Evolutionary conservation across 1,140 invertebrate species (phyloP).

Genomic region (Pseudomyrmex flavicornis): DNA sequence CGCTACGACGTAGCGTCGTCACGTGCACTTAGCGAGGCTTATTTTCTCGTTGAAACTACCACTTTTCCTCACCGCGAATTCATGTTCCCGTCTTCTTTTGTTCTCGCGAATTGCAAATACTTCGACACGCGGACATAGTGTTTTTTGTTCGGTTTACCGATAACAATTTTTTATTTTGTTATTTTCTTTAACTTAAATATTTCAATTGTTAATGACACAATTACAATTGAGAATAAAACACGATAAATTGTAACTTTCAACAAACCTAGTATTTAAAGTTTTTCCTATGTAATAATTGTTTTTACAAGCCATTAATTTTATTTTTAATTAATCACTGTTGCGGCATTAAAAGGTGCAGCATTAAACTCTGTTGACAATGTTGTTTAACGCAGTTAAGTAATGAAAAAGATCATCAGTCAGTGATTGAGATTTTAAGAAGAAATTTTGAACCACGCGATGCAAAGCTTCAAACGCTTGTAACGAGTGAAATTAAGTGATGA

Average conservation of each 20-base stretch:
- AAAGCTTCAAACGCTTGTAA: conserved; percentile 40
- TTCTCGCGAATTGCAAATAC: conserved; percentile 2
- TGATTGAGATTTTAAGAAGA: conserved; percentile 14
- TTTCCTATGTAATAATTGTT: not conserved
- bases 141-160: no score
- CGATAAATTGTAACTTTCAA: no score
- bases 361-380: not conserved
- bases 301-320: not conserved
- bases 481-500: conserved; percentile 51
- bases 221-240: no score
- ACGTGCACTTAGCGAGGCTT: conserved; percentile 55
- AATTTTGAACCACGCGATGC: conserved; percentile 31
- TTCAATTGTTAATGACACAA: not conserved
- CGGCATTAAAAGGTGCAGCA: not conserved
- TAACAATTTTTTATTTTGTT: no score
- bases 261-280: not conserved
- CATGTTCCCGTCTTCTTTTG: conserved; percentile 33
- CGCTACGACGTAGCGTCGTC: not conserved
- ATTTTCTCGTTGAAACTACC: conserved; percentile 40
- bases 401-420: not conserved
- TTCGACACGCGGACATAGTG: no score
- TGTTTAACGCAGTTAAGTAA: not conserved
- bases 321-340: not conserved
- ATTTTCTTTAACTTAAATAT: not conserved
- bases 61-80: conserved; percentile 46